Evolutionary conservation across 2,888 invertebrate species (phyloP).

Genomic region (Serrognathus titanus): DNA sequence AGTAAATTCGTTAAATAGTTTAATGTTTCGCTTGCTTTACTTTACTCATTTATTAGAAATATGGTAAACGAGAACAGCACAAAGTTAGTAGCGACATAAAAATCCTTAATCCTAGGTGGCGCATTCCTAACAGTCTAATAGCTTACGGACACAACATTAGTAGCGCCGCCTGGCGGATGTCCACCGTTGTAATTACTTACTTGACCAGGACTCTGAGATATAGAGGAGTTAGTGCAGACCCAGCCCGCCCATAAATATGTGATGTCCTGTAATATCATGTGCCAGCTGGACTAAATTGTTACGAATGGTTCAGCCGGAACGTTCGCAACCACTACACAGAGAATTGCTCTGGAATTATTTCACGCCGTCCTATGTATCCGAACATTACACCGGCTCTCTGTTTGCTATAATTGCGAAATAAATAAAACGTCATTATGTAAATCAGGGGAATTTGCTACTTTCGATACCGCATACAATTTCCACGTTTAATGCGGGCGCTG

Average conservation of each 20-base stretch:
- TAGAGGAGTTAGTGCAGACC: conserved; percentile 36
- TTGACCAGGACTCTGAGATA: conserved; percentile 41
- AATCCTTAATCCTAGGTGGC: conserved; percentile 35
- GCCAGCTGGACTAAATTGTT: conserved; percentile 52
- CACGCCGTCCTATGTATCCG: conserved; percentile 35
- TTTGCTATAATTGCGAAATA: conserved; percentile 28
- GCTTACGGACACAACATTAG: conserved; percentile 33
- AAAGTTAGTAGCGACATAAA: conserved; percentile 25
- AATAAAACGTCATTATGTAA: conserved; percentile 16
- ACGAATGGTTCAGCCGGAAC: conserved; percentile 46
- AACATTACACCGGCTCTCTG: conserved; percentile 11
- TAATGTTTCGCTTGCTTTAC: too few species aligned
- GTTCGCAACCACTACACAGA: conserved; percentile 41
- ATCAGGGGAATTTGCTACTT: background rate
- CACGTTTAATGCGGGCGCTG: background rate
- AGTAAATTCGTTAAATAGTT: too few species aligned
- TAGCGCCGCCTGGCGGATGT: conserved; percentile 35
- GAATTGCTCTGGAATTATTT: conserved; percentile 45
- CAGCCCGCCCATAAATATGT: conserved; percentile 49
- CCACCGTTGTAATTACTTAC: conserved; percentile 46
- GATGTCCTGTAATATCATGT: conserved; percentile 52
- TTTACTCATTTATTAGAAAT: too few species aligned
- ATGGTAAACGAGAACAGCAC: background rate
- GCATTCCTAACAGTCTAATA: conserved; percentile 36
- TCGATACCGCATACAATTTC: background rate